phyloP scores from a whole-genome alignment of 2,888 invertebrate species.

The Xestia ashworthii region DNA sequence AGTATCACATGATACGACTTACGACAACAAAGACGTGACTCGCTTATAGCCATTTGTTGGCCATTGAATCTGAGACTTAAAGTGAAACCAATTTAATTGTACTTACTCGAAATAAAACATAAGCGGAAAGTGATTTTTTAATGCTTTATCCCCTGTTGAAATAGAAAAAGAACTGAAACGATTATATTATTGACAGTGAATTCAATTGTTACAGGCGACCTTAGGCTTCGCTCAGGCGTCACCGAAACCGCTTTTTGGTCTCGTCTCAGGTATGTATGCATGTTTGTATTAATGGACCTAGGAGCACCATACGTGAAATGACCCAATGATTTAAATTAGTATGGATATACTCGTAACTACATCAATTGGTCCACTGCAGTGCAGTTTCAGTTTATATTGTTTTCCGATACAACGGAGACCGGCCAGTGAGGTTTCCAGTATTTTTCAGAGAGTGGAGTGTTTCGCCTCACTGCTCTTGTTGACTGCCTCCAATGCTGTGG shows the following conservation, averaged over 20 bases:
- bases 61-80: too few species aligned
- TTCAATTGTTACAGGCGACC: slow-evolving; percentile 24
- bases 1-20: not conserved
- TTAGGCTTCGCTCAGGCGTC: not conserved
- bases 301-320: too few species aligned
- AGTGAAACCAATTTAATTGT: too few species aligned
- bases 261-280: too few species aligned
- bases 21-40: not conserved
- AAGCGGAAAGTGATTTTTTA: not conserved
- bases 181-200: not conserved
- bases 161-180: too few species aligned
- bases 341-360: too few species aligned
- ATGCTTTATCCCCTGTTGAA: not conserved
- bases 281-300: too few species aligned
- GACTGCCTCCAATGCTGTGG: not conserved
- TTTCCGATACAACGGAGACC: not conserved
- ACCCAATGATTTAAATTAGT: too few species aligned
- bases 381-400: not conserved
- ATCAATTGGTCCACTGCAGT: too few species aligned
- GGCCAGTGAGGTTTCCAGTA: not conserved
- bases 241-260: too few species aligned
- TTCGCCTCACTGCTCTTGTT: not conserved
- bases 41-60: too few species aligned
- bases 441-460: not conserved
- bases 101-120: too few species aligned